Evolutionary conservation across 2,888 invertebrate species (phyloP).

Genomic region (Tipula confusa): DNA sequence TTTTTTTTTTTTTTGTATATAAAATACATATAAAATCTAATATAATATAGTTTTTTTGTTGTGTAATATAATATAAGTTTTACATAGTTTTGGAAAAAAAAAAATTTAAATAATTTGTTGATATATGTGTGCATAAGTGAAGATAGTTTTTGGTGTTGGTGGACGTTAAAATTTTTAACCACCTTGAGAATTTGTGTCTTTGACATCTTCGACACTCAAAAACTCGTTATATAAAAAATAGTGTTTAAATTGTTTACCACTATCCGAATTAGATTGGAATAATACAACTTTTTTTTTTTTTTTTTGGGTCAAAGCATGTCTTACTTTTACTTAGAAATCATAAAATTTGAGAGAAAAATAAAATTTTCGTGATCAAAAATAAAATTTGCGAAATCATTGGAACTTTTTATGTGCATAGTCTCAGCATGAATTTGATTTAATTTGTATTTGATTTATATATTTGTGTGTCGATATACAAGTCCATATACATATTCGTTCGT

Average conservation of each 20-base stretch:
- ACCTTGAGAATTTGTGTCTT: conserved; percentile 1
- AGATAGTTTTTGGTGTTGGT: conserved; percentile 17
- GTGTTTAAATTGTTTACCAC: not conserved
- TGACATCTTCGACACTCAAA: conserved; percentile 12
- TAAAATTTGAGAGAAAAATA: not conserved
- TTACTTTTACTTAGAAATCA: conserved; percentile 21
- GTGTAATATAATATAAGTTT: not conserved
- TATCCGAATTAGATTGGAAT: not conserved
- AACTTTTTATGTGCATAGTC: no score
- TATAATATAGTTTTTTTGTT: conserved; percentile 25
- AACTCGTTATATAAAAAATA: not conserved
- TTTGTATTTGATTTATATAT: not conserved
- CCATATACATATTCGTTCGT: not conserved
- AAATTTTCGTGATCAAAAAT: not conserved
- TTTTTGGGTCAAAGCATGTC: conserved; percentile 15
- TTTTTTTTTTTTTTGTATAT: no score
- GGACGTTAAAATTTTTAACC: not conserved
- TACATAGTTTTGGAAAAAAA: not conserved
- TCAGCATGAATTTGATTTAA: conserved; percentile 20
- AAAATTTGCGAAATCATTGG: not conserved
- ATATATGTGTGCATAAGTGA: not conserved
- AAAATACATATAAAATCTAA: conserved; percentile 4
- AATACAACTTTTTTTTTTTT: conserved; percentile 15
- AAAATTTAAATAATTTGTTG: not conserved
- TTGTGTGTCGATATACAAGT: not conserved